phyloP scores from a whole-genome alignment of 2,888 invertebrate species.

The Tuberolachnus salignus region DNA sequence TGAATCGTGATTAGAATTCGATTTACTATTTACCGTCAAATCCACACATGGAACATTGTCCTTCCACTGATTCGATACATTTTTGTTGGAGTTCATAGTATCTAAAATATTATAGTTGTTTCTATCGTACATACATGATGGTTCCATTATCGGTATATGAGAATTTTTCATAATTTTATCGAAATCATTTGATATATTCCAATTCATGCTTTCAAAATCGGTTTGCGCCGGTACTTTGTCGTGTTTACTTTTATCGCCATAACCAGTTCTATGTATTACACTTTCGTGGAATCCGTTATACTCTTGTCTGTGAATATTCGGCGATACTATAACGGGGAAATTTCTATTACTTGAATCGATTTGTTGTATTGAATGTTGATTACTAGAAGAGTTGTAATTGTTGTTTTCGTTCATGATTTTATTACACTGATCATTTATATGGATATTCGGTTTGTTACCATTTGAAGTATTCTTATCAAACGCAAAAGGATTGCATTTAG shows the following conservation, averaged over 20 bases:
- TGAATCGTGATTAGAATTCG: slow-evolving; percentile 27
- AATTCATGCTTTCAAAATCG: slow-evolving; percentile 46
- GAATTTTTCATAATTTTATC: slow-evolving; percentile 43
- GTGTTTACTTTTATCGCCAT: slow-evolving; percentile 31
- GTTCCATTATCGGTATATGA: slow-evolving; percentile 8
- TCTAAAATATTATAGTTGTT: slow-evolving; percentile 39
- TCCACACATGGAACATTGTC: slow-evolving; percentile 24
- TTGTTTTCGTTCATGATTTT: slow-evolving; percentile 6
- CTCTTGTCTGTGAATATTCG: slow-evolving; percentile 22
- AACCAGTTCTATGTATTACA: slow-evolving; percentile 49
- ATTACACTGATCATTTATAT: background rate
- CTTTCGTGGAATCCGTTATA: slow-evolving; percentile 50
- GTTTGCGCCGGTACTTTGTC: slow-evolving; percentile 32
- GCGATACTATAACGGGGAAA: slow-evolving; percentile 52
- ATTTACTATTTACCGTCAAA: slow-evolving; percentile 17
- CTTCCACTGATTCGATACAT: slow-evolving; percentile 27
- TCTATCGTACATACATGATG: slow-evolving; percentile 34
- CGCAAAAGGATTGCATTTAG: slow-evolving; percentile 44
- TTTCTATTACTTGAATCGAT: slow-evolving; percentile 34
- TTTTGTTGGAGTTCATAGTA: slow-evolving; percentile 19
- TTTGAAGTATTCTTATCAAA: slow-evolving; percentile 24
- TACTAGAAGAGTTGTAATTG: slow-evolving; percentile 19
- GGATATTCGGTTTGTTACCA: slow-evolving; percentile 1
- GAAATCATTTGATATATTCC: slow-evolving; percentile 42
- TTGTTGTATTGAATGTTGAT: slow-evolving; percentile 27